phyloP scores from a whole-genome alignment of 2,113 vertebrate genomes.

The Anolis sagrei region DNA sequence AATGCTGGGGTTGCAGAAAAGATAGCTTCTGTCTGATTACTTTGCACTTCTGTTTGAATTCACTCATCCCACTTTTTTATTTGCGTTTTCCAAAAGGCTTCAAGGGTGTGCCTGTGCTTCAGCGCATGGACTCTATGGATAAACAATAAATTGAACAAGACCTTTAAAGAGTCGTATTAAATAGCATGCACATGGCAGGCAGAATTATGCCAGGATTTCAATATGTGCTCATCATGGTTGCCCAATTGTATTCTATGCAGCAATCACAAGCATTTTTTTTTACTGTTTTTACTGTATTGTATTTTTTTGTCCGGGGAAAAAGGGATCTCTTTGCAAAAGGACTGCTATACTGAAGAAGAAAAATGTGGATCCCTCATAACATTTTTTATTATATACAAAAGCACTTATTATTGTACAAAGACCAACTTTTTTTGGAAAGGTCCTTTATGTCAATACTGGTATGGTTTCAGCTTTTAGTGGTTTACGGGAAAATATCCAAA shows the following conservation, averaged over 20 bases:
- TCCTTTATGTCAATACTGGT: slow-evolving; percentile 1
- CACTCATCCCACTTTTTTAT: too few species aligned
- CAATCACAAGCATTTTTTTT: too few species aligned
- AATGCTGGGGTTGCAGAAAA: too few species aligned
- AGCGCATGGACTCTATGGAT: not conserved
- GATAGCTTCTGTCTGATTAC: too few species aligned
- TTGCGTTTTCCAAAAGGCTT: too few species aligned
- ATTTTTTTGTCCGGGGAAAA: not conserved
- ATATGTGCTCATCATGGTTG: not conserved
- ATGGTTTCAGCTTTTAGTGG: not conserved
- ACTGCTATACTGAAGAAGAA: not conserved
- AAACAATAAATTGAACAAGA: not conserved
- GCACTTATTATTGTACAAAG: not conserved
- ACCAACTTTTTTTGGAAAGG: not conserved
- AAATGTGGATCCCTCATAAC: not conserved
- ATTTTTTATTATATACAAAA: not conserved
- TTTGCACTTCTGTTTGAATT: too few species aligned
- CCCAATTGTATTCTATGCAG: too few species aligned
- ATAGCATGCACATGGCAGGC: not conserved
- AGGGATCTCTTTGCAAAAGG: not conserved
- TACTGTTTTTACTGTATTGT: too few species aligned
- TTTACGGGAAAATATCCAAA: not conserved
- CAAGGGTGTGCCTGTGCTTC: not conserved
- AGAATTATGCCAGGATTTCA: not conserved
- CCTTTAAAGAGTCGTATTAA: not conserved